Conservation (phyloP, 2,113 vertebrate genomes). For the Manacus vitellinus region DNA sequence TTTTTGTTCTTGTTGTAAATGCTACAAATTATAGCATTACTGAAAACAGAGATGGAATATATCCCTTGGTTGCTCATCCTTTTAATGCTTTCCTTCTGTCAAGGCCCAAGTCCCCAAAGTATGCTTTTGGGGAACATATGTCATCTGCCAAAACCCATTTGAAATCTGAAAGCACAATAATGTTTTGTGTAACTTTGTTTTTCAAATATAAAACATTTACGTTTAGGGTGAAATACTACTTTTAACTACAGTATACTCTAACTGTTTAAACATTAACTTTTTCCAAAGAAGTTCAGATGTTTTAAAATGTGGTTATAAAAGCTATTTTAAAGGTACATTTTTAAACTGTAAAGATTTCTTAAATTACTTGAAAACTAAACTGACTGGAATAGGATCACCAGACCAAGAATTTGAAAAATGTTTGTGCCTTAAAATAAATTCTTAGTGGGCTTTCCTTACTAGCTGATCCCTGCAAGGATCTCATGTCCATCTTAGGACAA, state of each 20-base stretch:
- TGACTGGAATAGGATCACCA: not conserved
- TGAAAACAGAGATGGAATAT: slow-evolving; percentile 1
- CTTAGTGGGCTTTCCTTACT: not conserved
- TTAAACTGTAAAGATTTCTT: not conserved
- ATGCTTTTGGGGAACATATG: not conserved
- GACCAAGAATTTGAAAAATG: not conserved
- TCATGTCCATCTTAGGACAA: not conserved
- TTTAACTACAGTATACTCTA: not conserved
- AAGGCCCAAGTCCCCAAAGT: not conserved
- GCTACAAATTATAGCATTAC: not conserved
- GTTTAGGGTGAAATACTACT: not conserved
- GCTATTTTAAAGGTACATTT: not conserved
- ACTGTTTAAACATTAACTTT: not conserved
- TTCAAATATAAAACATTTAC: not conserved
- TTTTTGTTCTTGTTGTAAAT: not conserved
- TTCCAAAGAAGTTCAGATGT: not conserved
- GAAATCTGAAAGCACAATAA: not conserved
- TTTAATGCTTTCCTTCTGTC: not conserved
- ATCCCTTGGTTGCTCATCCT: not conserved
- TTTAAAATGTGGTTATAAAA: not conserved
- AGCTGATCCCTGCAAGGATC: not conserved
- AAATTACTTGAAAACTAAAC: not conserved
- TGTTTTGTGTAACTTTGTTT: not conserved
- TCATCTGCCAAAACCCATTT: slow-evolving; percentile 22
- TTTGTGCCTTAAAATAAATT: not conserved